These are phyloP conservation scores for Neoaliturus tenellus DNA, from an alignment of 2,888 invertebrate genomes.

Conservation along the genomic window DNA sequence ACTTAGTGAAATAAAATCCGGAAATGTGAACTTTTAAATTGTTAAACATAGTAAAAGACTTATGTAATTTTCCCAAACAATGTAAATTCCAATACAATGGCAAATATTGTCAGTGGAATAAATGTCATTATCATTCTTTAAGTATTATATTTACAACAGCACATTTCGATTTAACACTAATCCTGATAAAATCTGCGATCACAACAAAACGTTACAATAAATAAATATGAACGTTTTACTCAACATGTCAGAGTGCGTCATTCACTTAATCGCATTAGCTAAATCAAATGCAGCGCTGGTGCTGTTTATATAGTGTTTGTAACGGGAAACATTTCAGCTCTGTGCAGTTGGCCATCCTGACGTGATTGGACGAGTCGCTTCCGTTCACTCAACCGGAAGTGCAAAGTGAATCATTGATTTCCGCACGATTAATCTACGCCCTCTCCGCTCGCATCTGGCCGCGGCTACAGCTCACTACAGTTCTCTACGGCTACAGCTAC, in stretches of 20 bases:
- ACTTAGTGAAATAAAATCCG: too few relatives aligned
- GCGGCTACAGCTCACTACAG: neutral
- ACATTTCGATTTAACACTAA: too few relatives aligned
- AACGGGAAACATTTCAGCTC: neutral
- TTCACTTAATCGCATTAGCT: neutral
- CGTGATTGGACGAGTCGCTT: constrained; percentile 48
- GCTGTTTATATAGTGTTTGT: constrained; percentile 27
- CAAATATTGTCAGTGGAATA: too few relatives aligned
- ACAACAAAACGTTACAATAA: too few relatives aligned
- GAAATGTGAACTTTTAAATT: too few relatives aligned
- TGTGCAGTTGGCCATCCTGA: constrained; percentile 46
- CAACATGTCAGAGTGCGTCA: neutral
- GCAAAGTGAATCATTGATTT: constrained; percentile 57
- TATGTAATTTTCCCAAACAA: too few relatives aligned
- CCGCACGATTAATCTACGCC: constrained; percentile 54
- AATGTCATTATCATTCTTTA: too few relatives aligned
- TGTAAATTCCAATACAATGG: too few relatives aligned
- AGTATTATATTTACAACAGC: too few relatives aligned
- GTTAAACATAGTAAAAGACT: too few relatives aligned
- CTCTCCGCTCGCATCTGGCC: constrained; percentile 28
- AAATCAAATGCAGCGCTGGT: constrained; percentile 20
- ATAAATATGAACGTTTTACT: too few relatives aligned
- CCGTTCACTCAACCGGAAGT: constrained; percentile 46
- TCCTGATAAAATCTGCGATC: too few relatives aligned
- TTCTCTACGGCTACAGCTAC: neutral